phyloP scores from a whole-genome alignment of 2,888 invertebrate species.

The Catocala sponsa region DNA sequence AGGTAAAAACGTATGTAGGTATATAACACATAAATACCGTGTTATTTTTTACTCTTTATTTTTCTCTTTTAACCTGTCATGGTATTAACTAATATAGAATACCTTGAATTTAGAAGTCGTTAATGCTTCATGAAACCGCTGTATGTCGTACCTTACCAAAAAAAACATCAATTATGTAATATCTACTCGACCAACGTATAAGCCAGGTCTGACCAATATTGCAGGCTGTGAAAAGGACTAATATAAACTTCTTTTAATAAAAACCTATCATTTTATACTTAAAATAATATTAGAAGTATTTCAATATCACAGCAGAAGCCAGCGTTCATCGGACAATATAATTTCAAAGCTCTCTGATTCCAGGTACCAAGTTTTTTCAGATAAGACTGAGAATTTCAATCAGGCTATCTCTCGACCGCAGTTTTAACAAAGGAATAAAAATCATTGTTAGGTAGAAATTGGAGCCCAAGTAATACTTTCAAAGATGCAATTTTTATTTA shows the following conservation, averaged over 20 bases:
- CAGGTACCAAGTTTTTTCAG: conserved; percentile 38
- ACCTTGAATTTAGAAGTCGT: no score
- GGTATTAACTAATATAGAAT: no score
- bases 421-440: conserved; percentile 62
- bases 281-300: conserved; percentile 23
- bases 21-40: no score
- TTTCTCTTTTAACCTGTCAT: no score
- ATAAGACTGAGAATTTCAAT: conserved; percentile 65
- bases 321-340: conserved; percentile 39
- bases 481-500: conserved; percentile 61
- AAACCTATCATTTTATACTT: neutral
- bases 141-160: no score
- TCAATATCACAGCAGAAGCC: conserved; percentile 25
- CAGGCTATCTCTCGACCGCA: conserved; percentile 53
- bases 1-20: no score
- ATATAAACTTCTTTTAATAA: neutral
- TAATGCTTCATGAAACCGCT: no score
- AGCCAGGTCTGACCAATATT: no score
- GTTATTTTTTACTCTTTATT: no score
- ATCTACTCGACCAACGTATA: no score
- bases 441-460: conserved; percentile 57
- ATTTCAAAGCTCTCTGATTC: conserved; percentile 37
- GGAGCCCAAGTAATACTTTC: conserved; percentile 48
- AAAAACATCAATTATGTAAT: no score
- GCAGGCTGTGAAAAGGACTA: no score